phyloP scores from a whole-genome alignment of 2,113 vertebrate genomes.

The Sterrhoptilus dennistouni region DNA sequence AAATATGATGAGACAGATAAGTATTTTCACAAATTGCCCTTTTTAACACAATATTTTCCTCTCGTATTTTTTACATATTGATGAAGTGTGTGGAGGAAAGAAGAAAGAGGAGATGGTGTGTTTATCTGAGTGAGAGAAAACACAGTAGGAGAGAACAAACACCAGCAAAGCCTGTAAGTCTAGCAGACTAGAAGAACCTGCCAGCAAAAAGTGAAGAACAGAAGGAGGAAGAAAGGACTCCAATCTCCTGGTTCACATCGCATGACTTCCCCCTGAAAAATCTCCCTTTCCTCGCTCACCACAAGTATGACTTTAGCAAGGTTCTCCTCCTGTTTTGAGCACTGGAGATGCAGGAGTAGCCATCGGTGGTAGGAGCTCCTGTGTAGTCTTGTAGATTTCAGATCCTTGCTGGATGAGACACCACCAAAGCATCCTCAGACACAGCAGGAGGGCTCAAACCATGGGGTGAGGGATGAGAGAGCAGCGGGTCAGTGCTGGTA shows the following conservation, averaged over 20 bases:
- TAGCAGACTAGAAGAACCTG: not conserved
- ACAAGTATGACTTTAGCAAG: not conserved
- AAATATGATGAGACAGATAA: not conserved
- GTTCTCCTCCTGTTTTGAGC: not conserved
- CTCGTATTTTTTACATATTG: not conserved
- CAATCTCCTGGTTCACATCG: not conserved
- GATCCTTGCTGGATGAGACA: not conserved
- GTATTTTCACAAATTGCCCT: not conserved
- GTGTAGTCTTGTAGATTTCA: not conserved
- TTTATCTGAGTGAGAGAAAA: not conserved
- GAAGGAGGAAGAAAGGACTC: not conserved
- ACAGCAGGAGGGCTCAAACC: not conserved
- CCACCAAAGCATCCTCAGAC: not conserved
- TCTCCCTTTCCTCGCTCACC: not conserved
- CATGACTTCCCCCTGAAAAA: not conserved
- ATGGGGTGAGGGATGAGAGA: not conserved
- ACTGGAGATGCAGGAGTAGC: not conserved
- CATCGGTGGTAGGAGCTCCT: not conserved
- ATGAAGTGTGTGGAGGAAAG: fast-evolving
- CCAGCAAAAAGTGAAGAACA: not conserved
- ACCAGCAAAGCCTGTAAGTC: not conserved
- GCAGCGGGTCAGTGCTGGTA: not conserved
- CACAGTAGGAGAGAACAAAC: not conserved
- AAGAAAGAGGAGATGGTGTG: fast-evolving
- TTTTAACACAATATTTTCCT: not conserved